A percentile compares a stretch with the other conserved stretches of the same genome.
Conservation (phyloP, 1,140 invertebrate species). For the Cotesia typhae region DNA sequence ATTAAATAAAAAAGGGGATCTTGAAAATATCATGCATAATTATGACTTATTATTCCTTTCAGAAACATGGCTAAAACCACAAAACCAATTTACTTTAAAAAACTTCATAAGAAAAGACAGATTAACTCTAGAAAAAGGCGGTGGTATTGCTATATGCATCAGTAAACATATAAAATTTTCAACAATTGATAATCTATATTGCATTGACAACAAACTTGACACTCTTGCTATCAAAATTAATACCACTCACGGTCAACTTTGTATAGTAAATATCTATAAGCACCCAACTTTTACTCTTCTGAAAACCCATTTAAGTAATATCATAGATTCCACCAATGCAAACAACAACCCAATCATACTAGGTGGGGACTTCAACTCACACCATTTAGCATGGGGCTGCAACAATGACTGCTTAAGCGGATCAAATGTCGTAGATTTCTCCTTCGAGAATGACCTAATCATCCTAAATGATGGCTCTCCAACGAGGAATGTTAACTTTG, state of each 20-base stretch:
- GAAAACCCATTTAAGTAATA: not conserved
- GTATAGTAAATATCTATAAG: constrained; percentile 23
- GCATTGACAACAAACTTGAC: not conserved
- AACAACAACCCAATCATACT: constrained; percentile 7
- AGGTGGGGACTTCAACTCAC: constrained; percentile 38
- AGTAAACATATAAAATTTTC: constrained; percentile 18
- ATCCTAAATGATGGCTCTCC: constrained; percentile 32
- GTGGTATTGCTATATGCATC: constrained; percentile 22
- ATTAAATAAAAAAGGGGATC: constrained; percentile 23
- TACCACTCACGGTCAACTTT: not conserved
- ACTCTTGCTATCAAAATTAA: constrained; percentile 12
- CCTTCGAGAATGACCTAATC: constrained; percentile 9
- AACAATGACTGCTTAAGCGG: not conserved
- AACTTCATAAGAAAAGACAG: constrained; percentile 35
- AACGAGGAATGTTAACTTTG: constrained; percentile 8
- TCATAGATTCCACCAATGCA: not conserved
- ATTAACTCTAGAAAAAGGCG: not conserved
- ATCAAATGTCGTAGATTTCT: not conserved
- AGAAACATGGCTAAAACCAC: constrained; percentile 32
- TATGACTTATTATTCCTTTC: constrained; percentile 26
- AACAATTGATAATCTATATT: not conserved
- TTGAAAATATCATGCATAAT: not conserved
- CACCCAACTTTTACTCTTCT: not conserved
- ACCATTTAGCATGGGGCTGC: constrained; percentile 35
- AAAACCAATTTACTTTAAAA: not conserved